A percentile compares a stretch with the other conserved stretches of the same genome.
phyloP scores from a whole-genome alignment of 53 echinoderm and acorn worm species.

The Arbacia lixula region DNA sequence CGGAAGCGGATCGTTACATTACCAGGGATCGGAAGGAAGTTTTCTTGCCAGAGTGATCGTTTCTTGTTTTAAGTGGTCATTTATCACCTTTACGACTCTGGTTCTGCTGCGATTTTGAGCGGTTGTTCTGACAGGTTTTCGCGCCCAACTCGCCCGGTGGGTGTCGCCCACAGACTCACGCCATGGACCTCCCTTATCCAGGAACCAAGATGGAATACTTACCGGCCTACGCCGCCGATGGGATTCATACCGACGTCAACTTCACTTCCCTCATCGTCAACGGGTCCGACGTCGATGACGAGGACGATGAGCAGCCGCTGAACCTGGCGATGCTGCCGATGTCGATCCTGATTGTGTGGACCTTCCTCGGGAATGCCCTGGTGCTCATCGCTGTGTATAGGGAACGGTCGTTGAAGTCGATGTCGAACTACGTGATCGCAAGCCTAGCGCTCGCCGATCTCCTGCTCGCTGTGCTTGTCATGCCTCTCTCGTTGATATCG shows the following conservation, averaged over 20 bases:
- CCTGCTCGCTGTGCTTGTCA: constrained; percentile 84
- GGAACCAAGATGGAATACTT: constrained; percentile 57
- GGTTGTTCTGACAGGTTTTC: too few relatives aligned
- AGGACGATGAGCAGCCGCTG: background rate
- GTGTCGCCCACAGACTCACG: too few relatives aligned
- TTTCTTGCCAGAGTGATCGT: too few relatives aligned
- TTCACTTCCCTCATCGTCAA: background rate
- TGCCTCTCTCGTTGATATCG: constrained; percentile 87
- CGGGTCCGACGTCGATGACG: constrained; percentile 2
- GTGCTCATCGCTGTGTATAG: constrained; percentile 95
- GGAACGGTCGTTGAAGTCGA: constrained; percentile 87
- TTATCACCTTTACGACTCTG: too few relatives aligned
- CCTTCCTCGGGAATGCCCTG: constrained; percentile 88
- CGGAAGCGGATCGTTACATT: too few relatives aligned
- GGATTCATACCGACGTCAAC: background rate
- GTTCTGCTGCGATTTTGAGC: too few relatives aligned
- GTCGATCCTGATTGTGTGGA: constrained; percentile 77
- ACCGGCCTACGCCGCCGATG: constrained; percentile 7
- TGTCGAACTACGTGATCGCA: constrained; percentile 98
- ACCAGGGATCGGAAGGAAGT: too few relatives aligned
- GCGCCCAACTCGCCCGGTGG: too few relatives aligned
- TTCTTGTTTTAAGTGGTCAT: too few relatives aligned
- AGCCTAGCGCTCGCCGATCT: constrained; percentile 90
- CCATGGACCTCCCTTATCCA: constrained; percentile 17
- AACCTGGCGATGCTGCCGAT: constrained; percentile 70